Evolutionary conservation across 1,140 invertebrate genomes (phyloP), one percentile per base, ranked within the genome.

Genomic region (Penaeus chinensis): DNA sequence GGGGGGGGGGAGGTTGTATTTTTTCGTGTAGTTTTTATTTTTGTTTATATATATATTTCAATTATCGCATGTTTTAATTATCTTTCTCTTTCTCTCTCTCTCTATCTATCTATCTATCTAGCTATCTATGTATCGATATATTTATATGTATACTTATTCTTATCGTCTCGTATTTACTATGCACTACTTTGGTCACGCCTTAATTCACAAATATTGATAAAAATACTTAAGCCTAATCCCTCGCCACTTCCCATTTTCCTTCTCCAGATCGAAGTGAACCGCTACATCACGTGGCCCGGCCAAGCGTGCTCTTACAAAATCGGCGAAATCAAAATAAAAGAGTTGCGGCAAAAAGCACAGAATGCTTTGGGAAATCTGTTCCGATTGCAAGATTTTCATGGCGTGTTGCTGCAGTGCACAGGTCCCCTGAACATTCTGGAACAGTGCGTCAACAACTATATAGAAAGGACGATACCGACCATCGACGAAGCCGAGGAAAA

Each of bases 231-330:
- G 32, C 32, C 32, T 32, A 32, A 32, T n/a, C n/a, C 27, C 37
- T 82, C n/a, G 62, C 13, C 27, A 11, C 22, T 24, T 47, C 37
- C 54, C 32, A 4, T 71, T 65, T 76, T 76, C 11, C 89, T 90
- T 19, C 90, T 90, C n/a, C 92, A 93, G 90, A 90, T 93, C 27
- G 91, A 85, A 32, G 47, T 90, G 16, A 86, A 93, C 79, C 91
- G 93, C 22, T 93, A 93, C 90, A 92, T 93, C 81, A 92, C 92
- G 0, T 93, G 92, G 92, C 93, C 93, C 11, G 93, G 93, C 0
- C 92, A 93, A 90, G 93, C 93, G 13, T 92, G 92, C 71, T 91
- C 92, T 11, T 93, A 93, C 89, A 93, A 93, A 85, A 92, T 93
- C n/a, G 93, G 93, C 10, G 92, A 93, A 87, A 89, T 93, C 4